Evolutionary conservation across 2,888 invertebrate species (phyloP), one percentile per base, ranked within the genome.

Genomic region (Trichogramma evanescens): DNA sequence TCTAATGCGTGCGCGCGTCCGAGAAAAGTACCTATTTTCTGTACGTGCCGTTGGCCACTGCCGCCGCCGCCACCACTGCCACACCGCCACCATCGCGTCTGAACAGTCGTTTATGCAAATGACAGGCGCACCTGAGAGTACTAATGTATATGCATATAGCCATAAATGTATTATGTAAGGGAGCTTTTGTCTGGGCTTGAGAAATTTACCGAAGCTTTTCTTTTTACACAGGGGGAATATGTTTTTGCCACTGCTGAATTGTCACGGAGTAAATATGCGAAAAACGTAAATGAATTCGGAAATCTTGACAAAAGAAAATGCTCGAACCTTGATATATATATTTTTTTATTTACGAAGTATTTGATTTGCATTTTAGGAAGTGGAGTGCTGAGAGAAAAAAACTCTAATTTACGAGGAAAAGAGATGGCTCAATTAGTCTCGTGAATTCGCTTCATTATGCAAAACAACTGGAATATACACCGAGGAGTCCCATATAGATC

Each of bases 81-180:
- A 9, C 44, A 9, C 38, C 6, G 9, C 4, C 45, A 5, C 54
- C 13, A 13, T n/a, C 8, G 8, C 55, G 26, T 3, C 49, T 39
- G 42, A 54, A 39, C 38, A 8, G 39, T n/a, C 55, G 49, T 49
- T 61, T 62, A 62, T 62, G 62, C 58, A 62, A 62, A 62, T 53
- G 62, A 61, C 52, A 58, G 55, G 44, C 51, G 9, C 7, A 50
- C 26, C 26, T 26, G 26, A 26, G 26, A 26, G 26, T 26, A 26
- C 26, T 26, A 26, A 26, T 26, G 26, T 26, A 26, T 26, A 26
- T 26, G 26, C 26, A 26, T 26, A 26, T 26, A 26, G 26, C 26
- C 26, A 26, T 26, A 26, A 26, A 26, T 26, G 26, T 26, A 26
- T 26, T 26, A 26, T 26, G 26, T 26, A 26, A 26, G 26, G 26